Evolutionary conservation across 1,140 invertebrate genomes (phyloP), one percentile per base, ranked within the genome.

Genomic region (Drosophila aff.): DNA sequence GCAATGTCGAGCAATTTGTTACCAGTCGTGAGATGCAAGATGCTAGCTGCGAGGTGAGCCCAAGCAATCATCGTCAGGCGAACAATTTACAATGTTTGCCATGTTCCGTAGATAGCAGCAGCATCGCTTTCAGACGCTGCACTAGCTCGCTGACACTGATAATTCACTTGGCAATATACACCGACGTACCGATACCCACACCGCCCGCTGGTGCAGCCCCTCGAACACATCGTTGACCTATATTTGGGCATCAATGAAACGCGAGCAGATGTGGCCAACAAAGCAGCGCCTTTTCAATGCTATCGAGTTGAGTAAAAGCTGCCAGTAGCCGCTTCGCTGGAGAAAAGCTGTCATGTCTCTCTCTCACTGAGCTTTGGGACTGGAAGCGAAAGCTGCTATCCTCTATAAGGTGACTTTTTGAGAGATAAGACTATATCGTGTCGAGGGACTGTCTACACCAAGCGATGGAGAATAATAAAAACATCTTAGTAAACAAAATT

Each of bases 181-280:
- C 49, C 33, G 2, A 6, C 52, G 15, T 38, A 10, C 4, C 2
- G 15, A 41, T 31, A 49, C 47, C 23, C 28, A 15, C 11, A 9
- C 50, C 47, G 47, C 11, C 31, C n/a, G 31, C 59, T 57, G 60
- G 21, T 21, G 13, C 44, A 26, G n/a, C 50, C 16, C 33, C 60
- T 26, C 68, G 67, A 66, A 53, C 78, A 91, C 77, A 71, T 79
- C 82, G 91, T 85, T 92, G 91, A 92, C 91, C 91, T 91, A 92
- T 92, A 92, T 92, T 92, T 89, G 67, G 77, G 83, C 91, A 92
- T 92, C 91, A 92, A 92, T 92, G 91, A 92, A 92, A 86, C 65
- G 76, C 66, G 67, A 82, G 53, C 64, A 79, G 53, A 61, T 71
- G 57, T 62, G 58, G 21, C 23, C 47, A 44, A 60, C 62, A 43